These are phyloP conservation scores for Ectropis grisescens DNA, from an alignment of 1,140 invertebrate species.

Conservation along the genomic window DNA sequence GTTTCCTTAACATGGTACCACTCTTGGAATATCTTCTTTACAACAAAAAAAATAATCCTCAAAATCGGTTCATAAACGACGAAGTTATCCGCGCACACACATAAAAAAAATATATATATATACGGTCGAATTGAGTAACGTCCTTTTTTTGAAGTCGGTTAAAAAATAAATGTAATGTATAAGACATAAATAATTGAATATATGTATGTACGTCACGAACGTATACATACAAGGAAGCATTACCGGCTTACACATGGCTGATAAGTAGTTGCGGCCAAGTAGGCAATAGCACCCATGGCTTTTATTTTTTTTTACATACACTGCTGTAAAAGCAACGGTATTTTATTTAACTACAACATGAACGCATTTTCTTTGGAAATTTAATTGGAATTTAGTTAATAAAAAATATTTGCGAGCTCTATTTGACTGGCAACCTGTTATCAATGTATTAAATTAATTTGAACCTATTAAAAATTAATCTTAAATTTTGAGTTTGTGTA, in stretches of 20 bases:
- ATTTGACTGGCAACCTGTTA: background rate
- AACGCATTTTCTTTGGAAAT: background rate
- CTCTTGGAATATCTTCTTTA: too few relatives aligned
- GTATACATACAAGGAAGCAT: background rate
- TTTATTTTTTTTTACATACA: background rate
- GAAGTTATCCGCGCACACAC: too few relatives aligned
- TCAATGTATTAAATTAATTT: background rate
- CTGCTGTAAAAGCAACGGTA: constrained; percentile 1
- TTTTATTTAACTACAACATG: background rate
- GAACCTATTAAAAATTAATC: background rate
- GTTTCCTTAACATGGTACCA: too few relatives aligned
- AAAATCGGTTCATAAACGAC: too few relatives aligned
- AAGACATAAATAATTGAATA: background rate
- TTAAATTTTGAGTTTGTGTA: background rate
- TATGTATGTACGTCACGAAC: background rate
- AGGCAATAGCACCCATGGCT: background rate
- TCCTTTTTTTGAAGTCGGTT: too few relatives aligned
- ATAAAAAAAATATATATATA: too few relatives aligned
- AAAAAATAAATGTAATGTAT: too few relatives aligned
- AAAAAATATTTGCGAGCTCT: background rate
- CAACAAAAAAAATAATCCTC: too few relatives aligned
- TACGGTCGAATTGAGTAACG: too few relatives aligned
- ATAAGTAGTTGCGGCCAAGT: background rate
- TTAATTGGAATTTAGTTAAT: background rate
- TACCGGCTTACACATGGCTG: background rate